Evolutionary conservation across 1,140 invertebrate genomes (phyloP).

Genomic region (Diachasma alloeum): DNA sequence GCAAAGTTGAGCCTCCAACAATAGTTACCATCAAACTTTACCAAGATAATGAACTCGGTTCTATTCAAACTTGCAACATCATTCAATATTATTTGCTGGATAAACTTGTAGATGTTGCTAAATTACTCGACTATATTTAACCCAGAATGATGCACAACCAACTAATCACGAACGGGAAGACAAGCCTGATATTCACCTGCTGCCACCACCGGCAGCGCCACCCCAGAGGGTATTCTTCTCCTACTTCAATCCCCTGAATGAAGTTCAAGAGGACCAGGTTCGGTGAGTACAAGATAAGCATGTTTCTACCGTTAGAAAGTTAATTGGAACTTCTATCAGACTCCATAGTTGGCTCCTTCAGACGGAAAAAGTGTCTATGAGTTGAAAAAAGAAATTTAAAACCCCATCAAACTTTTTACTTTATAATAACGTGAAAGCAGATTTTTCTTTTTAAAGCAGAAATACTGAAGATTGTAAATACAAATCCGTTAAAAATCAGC

Average conservation of each 20-base stretch:
- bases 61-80: not conserved
- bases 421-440: too few species aligned
- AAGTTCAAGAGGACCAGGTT: constrained; percentile 63
- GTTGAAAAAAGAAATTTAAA: too few species aligned
- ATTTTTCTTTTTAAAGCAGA: too few species aligned
- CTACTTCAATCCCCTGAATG: constrained; percentile 56
- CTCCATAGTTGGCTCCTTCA: constrained; percentile 23
- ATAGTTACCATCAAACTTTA: too few species aligned
- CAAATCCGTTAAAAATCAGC: too few species aligned
- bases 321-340: constrained; percentile 16
- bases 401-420: too few species aligned
- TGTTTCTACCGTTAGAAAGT: not conserved
- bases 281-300: constrained; percentile 49
- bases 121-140: constrained; percentile 30
- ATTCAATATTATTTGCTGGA: not conserved
- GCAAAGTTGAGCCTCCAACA: too few species aligned
- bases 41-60: not conserved
- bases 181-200: constrained; percentile 49
- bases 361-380: not conserved
- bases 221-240: constrained; percentile 59
- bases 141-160: constrained; percentile 65
- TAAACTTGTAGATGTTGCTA: not conserved
- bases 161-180: constrained; percentile 72
- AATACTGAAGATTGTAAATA: too few species aligned
- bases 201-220: constrained; percentile 51